Percentiles rank a stretch among this genome's conserved stretches.
These are phyloP conservation scores for Anthopleura xanthogrammica DNA, from an alignment of 92 coral and sea anemone species.

Conservation along the genomic window DNA sequence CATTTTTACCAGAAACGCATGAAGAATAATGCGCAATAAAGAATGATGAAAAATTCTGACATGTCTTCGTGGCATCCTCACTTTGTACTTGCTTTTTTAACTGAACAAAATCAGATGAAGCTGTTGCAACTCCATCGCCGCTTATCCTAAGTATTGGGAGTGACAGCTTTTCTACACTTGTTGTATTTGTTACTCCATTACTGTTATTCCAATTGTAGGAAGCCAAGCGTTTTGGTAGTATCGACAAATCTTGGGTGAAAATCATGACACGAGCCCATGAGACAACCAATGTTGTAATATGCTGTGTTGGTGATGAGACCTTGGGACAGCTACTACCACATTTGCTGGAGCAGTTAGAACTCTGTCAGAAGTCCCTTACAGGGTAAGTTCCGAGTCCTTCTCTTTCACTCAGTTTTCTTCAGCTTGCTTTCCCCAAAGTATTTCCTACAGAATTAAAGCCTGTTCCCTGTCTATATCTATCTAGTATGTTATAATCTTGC, in stretches of 20 bases:
- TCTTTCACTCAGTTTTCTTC: not conserved
- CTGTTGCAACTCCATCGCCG: too few species aligned
- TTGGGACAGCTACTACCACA: conserved; percentile 86
- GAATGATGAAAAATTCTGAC: not conserved
- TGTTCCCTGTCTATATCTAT: too few species aligned
- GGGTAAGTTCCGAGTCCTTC: conserved; percentile 45
- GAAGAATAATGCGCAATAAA: not conserved
- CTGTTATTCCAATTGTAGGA: conserved; percentile 39
- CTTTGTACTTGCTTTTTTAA: too few species aligned
- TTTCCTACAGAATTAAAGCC: not conserved
- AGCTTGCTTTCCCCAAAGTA: not conserved
- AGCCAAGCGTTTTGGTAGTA: conserved; percentile 84
- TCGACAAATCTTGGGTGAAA: conserved; percentile 94
- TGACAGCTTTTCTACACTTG: too few species aligned
- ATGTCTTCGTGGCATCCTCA: not conserved
- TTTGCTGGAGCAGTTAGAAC: conserved; percentile 76
- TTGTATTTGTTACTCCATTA: not conserved
- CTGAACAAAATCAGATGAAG: too few species aligned
- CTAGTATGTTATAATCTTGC: not conserved
- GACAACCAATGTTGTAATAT: conserved; percentile 73
- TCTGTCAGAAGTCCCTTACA: conserved; percentile 86
- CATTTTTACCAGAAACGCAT: not conserved
- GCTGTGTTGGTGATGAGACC: conserved; percentile 91
- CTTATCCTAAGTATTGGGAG: too few species aligned
- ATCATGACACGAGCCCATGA: conserved; percentile 94